Base-by-base conservation (phyloP, 2,797 vertebrate species). In the Hoplostethus atlanticus region DNA sequence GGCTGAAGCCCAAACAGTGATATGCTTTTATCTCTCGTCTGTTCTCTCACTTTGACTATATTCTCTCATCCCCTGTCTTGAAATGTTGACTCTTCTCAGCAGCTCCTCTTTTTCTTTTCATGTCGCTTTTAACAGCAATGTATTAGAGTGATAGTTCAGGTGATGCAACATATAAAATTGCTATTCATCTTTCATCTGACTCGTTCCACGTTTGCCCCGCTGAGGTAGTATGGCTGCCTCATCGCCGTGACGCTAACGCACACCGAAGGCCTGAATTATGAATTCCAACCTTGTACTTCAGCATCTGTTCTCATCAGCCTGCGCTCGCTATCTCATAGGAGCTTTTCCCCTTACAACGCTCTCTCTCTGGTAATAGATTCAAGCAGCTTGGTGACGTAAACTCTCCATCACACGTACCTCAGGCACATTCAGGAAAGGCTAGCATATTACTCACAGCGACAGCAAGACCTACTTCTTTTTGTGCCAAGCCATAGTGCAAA, bases 391-490 rank as follows among this genome's bases (percentile, higher is more conserved):
- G 79, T 93, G 90, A 94, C 71, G 89, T 86, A 87, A 90, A 80
- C 64, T 81, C 71, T 56, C 77, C 77, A 77, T 80, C 81, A 58
- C 79, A 70, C 65, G 74, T 54, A 90, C 89, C 84, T 66, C 67
- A n/a, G 88, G 88, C 88, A 79, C 77, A 83, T 84, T 87, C 81
- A 86, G 83, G 79, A 88, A 77, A 88, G 81, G 76, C 89, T 77
- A 89, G 84, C 71, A 64, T 89, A 86, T 91, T 92, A 89, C 84
- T 90, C 88, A 88, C 77, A 83, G 84, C 87, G 82, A 87, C 89
- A 87, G 86, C 71, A 79, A 90, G 84, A 84, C 83, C 83, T 83
- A 78, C 87, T 87, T 84, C 80, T 88, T 71, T 87, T 81, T 83
- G 75, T 70, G 86, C 68, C 83, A 65, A 68, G 63, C 66, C 60